Evolutionary conservation across 2,888 invertebrate genomes (phyloP), one percentile per base, ranked within the genome.

Genomic region (Linhomoeus sp.): DNA sequence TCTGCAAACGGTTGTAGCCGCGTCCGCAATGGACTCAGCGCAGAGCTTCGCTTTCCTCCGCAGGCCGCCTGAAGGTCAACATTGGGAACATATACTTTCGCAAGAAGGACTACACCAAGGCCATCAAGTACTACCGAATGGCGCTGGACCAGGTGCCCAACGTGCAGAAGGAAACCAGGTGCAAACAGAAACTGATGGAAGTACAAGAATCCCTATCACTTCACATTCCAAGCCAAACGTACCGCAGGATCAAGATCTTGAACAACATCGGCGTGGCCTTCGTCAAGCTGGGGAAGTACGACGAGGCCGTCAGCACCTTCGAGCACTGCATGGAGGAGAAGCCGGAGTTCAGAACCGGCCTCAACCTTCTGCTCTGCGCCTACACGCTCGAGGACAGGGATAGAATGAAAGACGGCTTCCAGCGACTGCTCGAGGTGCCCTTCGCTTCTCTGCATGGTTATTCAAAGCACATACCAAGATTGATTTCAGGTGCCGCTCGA

Each of bases 81-180:
- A 92, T 97, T 81, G 94, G 92, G 1, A 94, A 94, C 64, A 87
- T 97, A 59, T 86, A 88, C 67, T 85, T 84, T 60, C 83, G 82
- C 69, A 82, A 88, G 75, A 86, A 70, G 53, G 85, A 54, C 77
- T 86, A 81, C 62, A 79, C 81, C 17, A 86, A 90, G 70, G 92
- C 94, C 0, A 77, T 97, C 49, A 97, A 97, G 72, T 79, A 88
- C 73, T 97, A 90, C 65, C 76, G 92, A 57, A 97, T 94, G 94
- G 92, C 94, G 1, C 72, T 97, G 53, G 97, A 97, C 69, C 94
- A 94, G 68, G 70, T 76, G 3, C 86, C 90, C 0, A 82, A 82
- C 37, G 82, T 81, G 46, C 84, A 90, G 63, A 88, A 87, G 65
- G 83, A 85, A 67, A 73, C 90, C 58, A 80, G 88, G 78, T 81